phyloP scores from a whole-genome alignment of 2,113 vertebrate species.

The Aphyosemion australe region DNA sequence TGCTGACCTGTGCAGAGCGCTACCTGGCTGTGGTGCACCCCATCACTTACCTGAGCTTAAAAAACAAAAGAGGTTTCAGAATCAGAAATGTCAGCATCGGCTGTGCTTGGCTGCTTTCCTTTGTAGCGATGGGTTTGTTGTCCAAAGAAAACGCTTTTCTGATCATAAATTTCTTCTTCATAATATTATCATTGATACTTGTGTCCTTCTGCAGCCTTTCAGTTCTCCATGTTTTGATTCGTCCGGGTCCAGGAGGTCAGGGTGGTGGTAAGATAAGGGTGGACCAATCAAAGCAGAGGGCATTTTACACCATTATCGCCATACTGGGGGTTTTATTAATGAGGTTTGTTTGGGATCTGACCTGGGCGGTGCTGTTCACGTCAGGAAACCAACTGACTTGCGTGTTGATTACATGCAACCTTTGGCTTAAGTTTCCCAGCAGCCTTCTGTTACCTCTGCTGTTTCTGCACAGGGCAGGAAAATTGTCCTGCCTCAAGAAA shows the following conservation, averaged over 20 bases:
- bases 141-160: background rate
- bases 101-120: constrained; percentile 1
- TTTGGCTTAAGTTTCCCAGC: constrained; percentile 10
- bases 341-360: fast-evolving
- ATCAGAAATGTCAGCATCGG: background rate
- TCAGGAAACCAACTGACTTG: background rate
- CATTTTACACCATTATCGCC: background rate
- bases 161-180: background rate
- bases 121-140: background rate
- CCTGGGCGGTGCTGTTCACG: background rate
- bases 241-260: background rate
- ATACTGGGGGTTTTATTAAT: constrained; percentile 7
- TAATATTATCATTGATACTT: background rate
- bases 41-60: constrained; percentile 8
- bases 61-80: background rate
- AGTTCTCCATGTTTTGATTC: constrained; percentile 10
- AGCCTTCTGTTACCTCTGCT: constrained; percentile 9
- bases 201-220: constrained; percentile 1
- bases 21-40: constrained; percentile 15
- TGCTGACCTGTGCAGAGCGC: constrained; percentile 4
- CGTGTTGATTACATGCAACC: fast-evolving
- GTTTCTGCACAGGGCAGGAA: background rate
- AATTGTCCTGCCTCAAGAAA: background rate
- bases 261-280: background rate
- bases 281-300: constrained; percentile 7